Evolutionary conservation across 1,140 invertebrate genomes (phyloP).

Genomic region (Drosophila serrata): DNA sequence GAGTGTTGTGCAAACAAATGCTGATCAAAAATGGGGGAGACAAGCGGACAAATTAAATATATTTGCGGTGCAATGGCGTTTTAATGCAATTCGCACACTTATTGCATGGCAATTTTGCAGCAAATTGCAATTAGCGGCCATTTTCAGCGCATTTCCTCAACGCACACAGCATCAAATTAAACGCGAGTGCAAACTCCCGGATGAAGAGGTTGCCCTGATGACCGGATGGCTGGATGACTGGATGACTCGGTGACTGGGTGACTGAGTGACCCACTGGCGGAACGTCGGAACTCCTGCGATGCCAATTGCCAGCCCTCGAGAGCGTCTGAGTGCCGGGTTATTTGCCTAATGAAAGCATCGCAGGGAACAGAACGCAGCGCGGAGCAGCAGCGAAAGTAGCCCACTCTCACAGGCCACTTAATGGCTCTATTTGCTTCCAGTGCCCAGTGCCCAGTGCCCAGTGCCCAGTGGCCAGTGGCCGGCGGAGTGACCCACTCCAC

Average conservation of each 20-base stretch:
- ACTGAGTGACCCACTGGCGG: slow-evolving; percentile 72
- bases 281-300: slow-evolving; percentile 20
- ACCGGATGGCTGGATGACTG: slow-evolving; percentile 42
- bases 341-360: slow-evolving; percentile 77
- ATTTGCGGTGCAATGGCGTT: slow-evolving; percentile 25
- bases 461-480: slow-evolving; percentile 43
- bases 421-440: slow-evolving; percentile 70
- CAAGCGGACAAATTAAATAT: slow-evolving; percentile 29
- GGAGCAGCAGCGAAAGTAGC: slow-evolving; percentile 63
- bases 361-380: slow-evolving; percentile 41
- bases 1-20: slow-evolving; percentile 49
- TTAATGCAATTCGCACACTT: slow-evolving; percentile 58
- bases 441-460: slow-evolving; percentile 23
- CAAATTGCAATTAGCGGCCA: slow-evolving; percentile 76
- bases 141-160: slow-evolving; percentile 65
- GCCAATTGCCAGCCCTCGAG: slow-evolving; percentile 53
- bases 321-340: slow-evolving; percentile 65
- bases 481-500: slow-evolving; percentile 11
- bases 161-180: slow-evolving; percentile 46
- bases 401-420: slow-evolving; percentile 74
- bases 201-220: slow-evolving; percentile 5
- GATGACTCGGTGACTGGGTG: slow-evolving; percentile 54
- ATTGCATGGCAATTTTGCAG: slow-evolving; percentile 59
- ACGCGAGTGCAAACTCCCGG: slow-evolving; percentile 19
- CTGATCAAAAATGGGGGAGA: slow-evolving; percentile 29